Evolutionary conservation across 2,888 invertebrate species (phyloP), one percentile per base, ranked within the genome.

Genomic region (Heliconius sara): DNA sequence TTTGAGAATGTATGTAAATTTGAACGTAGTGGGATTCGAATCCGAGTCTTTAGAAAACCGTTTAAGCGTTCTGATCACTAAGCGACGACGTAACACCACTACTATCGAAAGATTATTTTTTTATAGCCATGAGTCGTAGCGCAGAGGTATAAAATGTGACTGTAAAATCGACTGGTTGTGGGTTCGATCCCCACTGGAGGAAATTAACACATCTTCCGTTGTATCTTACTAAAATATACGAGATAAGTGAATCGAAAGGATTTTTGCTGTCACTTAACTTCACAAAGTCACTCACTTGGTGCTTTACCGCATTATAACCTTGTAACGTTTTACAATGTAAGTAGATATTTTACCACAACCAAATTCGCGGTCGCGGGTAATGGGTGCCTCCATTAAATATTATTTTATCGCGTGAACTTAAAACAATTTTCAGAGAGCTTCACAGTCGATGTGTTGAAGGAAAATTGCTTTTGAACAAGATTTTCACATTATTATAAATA

Each of bases 351-450:
- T 30, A 73, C 6, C 72, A 57, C 30, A 19, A 57, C n/a, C 34
- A n/a, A 60, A 34, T 34, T n/a, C 57, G 72, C 34, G 72, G 72
- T 73, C 72, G 57, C 72, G 57, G n/a, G 16, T 65, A 75, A 75
- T 75, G 63, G 65, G 74, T 27, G 74, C 74, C 27, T 75, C 74
- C 74, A 75, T 75, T 75, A 75, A 75, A 75, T 75, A 75, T 43
- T 75, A 65, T 75, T 63, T 63, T 75, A 75, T 75, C 63, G 25
- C 60, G 57, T 3, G 7, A 57, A 74, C 60, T 75, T 65, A 65
- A 39, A 74, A 65, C 63, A 60, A 75, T 75, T 75, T 75, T 43
- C 43, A 65, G 27, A 39, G 43, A 75, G 63, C 39, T 65, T 43
- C 74, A 43, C 63, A 75, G 63, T 75, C 60, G 34, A 75, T 74